A percentile compares a stretch with the other conserved stretches of the same genome.
Evolutionary conservation across 2,888 invertebrate genomes (phyloP).

Genomic region (Cryptophagus acutangulus): DNA sequence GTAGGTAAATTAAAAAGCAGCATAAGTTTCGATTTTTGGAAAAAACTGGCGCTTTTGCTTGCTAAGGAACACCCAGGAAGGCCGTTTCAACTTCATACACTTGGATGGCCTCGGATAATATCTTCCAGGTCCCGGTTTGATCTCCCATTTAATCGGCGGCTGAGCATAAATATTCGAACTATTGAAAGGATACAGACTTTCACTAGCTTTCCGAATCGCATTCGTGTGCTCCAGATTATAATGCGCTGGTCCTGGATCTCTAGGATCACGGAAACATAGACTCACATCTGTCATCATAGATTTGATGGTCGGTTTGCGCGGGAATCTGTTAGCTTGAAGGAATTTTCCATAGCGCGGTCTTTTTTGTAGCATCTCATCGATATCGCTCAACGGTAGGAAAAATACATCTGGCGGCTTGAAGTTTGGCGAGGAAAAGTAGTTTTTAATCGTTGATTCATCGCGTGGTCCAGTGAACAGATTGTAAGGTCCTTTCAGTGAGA

Average conservation of each 20-base stretch:
- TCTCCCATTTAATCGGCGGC: slow-evolving; percentile 30
- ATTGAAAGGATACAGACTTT: neutral
- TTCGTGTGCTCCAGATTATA: slow-evolving; percentile 35
- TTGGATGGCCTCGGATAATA: slow-evolving; percentile 33
- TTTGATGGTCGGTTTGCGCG: slow-evolving; percentile 47
- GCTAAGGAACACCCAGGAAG: slow-evolving; percentile 40
- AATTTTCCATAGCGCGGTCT: slow-evolving; percentile 36
- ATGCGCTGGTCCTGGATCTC: slow-evolving; percentile 53
- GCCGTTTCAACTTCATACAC: slow-evolving; percentile 28
- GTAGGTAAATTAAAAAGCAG: slow-evolving; percentile 18
- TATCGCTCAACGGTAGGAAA: slow-evolving; percentile 33
- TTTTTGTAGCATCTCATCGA: slow-evolving; percentile 33
- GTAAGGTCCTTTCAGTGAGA: slow-evolving; percentile 43
- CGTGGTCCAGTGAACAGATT: slow-evolving; percentile 50
- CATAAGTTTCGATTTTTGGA: slow-evolving; percentile 21
- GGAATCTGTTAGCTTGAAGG: slow-evolving; percentile 38
- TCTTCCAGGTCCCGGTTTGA: slow-evolving; percentile 43
- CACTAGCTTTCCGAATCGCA: slow-evolving; percentile 4
- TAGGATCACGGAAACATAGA: slow-evolving; percentile 49
- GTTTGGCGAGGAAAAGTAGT: slow-evolving; percentile 47
- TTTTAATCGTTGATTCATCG: slow-evolving; percentile 51
- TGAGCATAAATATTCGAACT: neutral
- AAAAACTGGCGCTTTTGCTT: slow-evolving; percentile 31
- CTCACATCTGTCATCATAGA: slow-evolving; percentile 50
- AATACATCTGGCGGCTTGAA: slow-evolving; percentile 34